These are phyloP conservation scores for Aethina tumida DNA, from an alignment of 1,140 invertebrate genomes.

Conservation along the genomic window DNA sequence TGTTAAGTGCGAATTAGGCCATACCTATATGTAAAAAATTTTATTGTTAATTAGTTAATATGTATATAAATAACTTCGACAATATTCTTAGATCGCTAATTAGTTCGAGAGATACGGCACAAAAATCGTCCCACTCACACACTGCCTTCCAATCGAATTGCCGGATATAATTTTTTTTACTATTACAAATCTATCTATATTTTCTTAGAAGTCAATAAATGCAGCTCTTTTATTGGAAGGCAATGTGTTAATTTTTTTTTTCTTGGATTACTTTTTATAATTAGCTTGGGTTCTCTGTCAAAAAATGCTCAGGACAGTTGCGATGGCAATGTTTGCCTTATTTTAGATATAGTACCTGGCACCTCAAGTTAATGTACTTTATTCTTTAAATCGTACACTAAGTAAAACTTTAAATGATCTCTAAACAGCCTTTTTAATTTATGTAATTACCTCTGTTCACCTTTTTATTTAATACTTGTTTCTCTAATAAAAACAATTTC, in stretches of 20 bases:
- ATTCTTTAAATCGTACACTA: conserved; percentile 15
- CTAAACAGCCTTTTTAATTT: conserved; percentile 1
- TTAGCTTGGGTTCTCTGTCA: conserved; percentile 8
- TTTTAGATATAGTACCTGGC: conserved; percentile 19
- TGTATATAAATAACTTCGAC: conserved; percentile 15
- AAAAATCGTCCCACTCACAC: conserved; percentile 5
- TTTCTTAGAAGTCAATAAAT: no score
- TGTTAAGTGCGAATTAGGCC: conserved; percentile 13
- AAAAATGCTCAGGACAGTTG: conserved; percentile 9
- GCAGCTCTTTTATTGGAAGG: conserved; percentile 4
- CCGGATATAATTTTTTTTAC: neutral
- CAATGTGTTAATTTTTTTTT: conserved; percentile 1
- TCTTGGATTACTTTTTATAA: conserved; percentile 5
- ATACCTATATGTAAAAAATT: conserved; percentile 14
- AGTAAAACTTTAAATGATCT: conserved; percentile 16
- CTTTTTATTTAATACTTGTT: no score
- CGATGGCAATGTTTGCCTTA: conserved; percentile 12
- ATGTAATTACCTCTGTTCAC: no score
- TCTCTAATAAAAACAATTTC: no score
- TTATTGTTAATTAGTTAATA: conserved; percentile 15
- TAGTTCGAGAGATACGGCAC: neutral
- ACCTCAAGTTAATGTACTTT: conserved; percentile 18
- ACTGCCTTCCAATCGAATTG: conserved; percentile 3
- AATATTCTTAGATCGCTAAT: conserved; percentile 9
- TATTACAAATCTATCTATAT: no score